Evolutionary conservation across 1,140 invertebrate species (phyloP).

Genomic region (Drosophila insularis): DNA sequence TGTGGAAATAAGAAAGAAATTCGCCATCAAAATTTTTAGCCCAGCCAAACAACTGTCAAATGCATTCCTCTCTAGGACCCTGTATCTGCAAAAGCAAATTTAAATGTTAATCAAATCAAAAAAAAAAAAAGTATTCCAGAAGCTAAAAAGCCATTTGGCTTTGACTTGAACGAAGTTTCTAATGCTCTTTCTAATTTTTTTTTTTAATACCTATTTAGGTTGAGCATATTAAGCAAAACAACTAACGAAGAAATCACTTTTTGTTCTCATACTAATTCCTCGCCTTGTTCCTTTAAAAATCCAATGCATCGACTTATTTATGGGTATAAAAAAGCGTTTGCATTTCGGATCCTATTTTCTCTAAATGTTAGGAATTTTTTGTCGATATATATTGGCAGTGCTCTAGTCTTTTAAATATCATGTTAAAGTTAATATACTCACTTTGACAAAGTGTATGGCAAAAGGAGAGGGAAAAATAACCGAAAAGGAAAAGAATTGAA

Average conservation of each 20-base stretch:
- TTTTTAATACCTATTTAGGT: no score
- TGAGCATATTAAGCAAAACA: no score
- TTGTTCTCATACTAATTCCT: no score
- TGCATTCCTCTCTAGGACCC: conserved; percentile 49
- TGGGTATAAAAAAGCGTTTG: no score
- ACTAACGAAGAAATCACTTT: no score
- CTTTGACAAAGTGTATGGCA: not conserved
- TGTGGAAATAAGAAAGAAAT: conserved; percentile 50
- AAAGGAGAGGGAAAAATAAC: not conserved
- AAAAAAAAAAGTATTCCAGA: conserved; percentile 20
- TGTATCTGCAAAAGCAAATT: conserved; percentile 60
- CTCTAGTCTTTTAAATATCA: no score
- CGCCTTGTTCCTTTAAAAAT: no score
- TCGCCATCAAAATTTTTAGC: conserved; percentile 31
- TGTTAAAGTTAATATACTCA: no score
- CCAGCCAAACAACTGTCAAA: conserved; percentile 64
- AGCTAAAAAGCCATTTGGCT: not conserved
- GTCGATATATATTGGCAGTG: no score
- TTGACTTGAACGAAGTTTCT: not conserved
- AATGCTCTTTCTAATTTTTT: not conserved
- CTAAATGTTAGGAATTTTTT: no score
- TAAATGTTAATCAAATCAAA: conserved; percentile 76
- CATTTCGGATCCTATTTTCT: no score
- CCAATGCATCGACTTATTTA: no score
- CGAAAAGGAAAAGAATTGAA: conserved; percentile 50